phyloP scores from a whole-genome alignment of 2,113 vertebrate species.

The Sisor rabdophorus region DNA sequence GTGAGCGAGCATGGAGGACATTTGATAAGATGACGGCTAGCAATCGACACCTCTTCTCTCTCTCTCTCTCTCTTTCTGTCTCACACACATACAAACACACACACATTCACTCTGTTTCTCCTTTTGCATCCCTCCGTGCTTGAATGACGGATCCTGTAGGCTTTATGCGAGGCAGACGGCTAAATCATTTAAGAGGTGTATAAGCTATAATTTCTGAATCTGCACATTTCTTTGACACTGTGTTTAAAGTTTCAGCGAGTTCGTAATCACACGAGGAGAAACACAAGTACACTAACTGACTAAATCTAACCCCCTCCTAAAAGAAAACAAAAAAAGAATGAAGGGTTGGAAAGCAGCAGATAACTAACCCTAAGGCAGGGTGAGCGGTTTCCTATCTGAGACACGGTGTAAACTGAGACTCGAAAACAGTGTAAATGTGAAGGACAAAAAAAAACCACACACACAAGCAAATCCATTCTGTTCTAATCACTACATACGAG shows the following conservation, averaged over 20 bases:
- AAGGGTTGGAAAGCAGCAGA: conserved; percentile 33
- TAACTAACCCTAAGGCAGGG: conserved; percentile 64
- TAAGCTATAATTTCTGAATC: conserved; percentile 16
- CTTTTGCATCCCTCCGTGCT: conserved; percentile 2
- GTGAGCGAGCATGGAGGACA: conserved; percentile 69
- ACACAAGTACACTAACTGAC: neutral
- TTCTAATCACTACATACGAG: neutral
- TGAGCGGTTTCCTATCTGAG: conserved; percentile 59
- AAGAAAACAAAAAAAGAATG: neutral
- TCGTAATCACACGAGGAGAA: neutral
- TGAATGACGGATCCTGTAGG: conserved; percentile 14
- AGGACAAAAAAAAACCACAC: conserved; percentile 62
- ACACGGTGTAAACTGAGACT: conserved; percentile 66
- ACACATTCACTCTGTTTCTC: conserved; percentile 41
- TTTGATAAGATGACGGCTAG: conserved; percentile 45
- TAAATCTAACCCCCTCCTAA: neutral
- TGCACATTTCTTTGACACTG: neutral
- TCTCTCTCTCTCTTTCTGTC: conserved; percentile 37
- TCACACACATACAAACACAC: conserved; percentile 33
- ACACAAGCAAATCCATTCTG: conserved; percentile 35
- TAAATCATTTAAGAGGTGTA: conserved; percentile 18
- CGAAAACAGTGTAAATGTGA: conserved; percentile 63
- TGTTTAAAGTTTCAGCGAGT: conserved; percentile 11
- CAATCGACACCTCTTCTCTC: conserved; percentile 54
- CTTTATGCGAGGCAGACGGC: conserved; percentile 22